Evolutionary conservation across 2,888 invertebrate species (phyloP).

Genomic region (Heliconius hortense): DNA sequence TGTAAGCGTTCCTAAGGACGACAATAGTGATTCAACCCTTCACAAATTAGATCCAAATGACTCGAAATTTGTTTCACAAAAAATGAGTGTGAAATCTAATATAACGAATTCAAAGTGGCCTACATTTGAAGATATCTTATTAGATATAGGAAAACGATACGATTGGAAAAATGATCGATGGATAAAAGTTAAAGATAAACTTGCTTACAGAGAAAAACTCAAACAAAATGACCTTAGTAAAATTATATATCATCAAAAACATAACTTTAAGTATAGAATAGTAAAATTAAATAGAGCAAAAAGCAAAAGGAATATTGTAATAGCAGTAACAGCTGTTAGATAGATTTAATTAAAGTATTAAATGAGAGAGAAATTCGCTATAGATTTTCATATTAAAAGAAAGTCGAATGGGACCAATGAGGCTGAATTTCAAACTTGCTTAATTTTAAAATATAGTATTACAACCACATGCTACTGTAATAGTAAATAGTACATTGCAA

Average conservation of each 20-base stretch:
- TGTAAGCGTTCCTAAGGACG: constrained; percentile 12
- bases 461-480: constrained; percentile 17
- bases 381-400: constrained; percentile 52
- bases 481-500: constrained; percentile 8
- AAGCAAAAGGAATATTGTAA: constrained; percentile 71
- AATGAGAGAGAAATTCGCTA: constrained; percentile 15
- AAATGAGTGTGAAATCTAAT: constrained; percentile 7
- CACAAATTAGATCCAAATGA: constrained; percentile 11
- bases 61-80: constrained; percentile 1
- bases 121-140: constrained; percentile 70
- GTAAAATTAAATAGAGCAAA: constrained; percentile 72
- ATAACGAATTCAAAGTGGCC: constrained; percentile 56
- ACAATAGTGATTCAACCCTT: constrained; percentile 4
- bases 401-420: constrained; percentile 69
- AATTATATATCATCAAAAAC: constrained; percentile 60
- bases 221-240: constrained; percentile 46
- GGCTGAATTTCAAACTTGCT: constrained; percentile 49
- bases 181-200: constrained; percentile 70
- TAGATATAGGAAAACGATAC: constrained; percentile 69
- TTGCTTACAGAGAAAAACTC: constrained; percentile 39
- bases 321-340: constrained; percentile 76
- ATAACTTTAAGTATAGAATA: constrained; percentile 72
- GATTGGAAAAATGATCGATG: constrained; percentile 78
- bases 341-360: constrained; percentile 48
- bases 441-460: neutral